These are phyloP conservation scores for Macaca nemestrina DNA, from an alignment of 2,113 vertebrate species.

Conservation along the genomic window DNA sequence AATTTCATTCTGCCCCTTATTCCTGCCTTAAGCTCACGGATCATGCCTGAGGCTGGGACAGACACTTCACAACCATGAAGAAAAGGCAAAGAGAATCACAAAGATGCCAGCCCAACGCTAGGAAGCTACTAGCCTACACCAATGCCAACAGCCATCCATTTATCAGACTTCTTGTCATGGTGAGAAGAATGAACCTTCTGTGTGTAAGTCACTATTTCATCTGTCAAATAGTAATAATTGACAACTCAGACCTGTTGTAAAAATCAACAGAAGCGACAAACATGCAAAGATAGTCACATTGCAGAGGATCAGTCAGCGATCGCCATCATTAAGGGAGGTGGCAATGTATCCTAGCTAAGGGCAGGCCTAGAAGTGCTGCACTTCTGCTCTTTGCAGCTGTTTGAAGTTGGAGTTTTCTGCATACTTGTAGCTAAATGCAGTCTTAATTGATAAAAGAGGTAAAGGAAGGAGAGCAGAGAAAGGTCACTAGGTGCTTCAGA, in stretches of 20 bases:
- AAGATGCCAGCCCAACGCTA: not conserved
- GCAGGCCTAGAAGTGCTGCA: not conserved
- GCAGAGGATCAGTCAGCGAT: not conserved
- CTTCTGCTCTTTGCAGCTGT: not conserved
- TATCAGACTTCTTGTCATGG: not conserved
- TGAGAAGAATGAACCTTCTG: not conserved
- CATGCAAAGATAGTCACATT: not conserved
- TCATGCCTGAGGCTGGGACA: not conserved
- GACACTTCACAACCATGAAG: not conserved
- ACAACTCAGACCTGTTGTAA: not conserved
- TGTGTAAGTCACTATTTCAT: not conserved
- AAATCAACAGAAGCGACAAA: not conserved
- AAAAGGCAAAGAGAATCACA: not conserved
- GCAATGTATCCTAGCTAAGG: not conserved
- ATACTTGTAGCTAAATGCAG: not conserved
- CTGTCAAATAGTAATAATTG: not conserved
- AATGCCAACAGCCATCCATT: too few species aligned
- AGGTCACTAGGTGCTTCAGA: not conserved
- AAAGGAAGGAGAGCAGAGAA: not conserved
- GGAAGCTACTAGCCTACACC: not conserved
- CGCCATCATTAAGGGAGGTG: fast-evolving
- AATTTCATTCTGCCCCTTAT: not conserved
- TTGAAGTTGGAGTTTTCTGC: not conserved
- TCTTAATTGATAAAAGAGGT: not conserved
- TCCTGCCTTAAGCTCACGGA: not conserved